These are phyloP conservation scores for Knipowitschia caucasica DNA, from an alignment of 2,797 vertebrate genomes.

Conservation along the genomic window DNA sequence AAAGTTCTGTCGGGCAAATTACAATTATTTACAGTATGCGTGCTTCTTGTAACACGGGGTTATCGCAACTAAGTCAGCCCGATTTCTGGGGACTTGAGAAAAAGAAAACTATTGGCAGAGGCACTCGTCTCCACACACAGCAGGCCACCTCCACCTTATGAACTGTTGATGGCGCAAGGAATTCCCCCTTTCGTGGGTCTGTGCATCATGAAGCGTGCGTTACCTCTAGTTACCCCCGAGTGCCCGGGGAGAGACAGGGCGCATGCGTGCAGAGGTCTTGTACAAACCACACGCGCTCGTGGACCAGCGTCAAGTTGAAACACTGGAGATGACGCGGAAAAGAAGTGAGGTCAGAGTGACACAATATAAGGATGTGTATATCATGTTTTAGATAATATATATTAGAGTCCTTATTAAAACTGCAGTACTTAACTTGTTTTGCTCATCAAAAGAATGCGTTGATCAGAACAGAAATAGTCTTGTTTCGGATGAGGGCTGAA, in stretches of 20 bases:
- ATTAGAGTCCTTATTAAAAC: background rate
- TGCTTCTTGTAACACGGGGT: too few species aligned
- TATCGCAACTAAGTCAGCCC: too few species aligned
- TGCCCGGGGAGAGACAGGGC: conserved; percentile 48
- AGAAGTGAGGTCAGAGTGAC: conserved; percentile 19
- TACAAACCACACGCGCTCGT: conserved; percentile 60
- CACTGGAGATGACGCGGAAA: background rate
- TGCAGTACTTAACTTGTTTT: too few species aligned
- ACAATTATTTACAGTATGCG: too few species aligned
- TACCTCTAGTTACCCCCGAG: conserved; percentile 35
- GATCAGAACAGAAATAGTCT: too few species aligned
- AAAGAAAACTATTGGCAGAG: too few species aligned
- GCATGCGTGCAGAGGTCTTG: conserved; percentile 61
- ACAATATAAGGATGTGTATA: background rate
- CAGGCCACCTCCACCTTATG: conserved; percentile 16
- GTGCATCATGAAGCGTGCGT: conserved; percentile 36
- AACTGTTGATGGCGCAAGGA: conserved; percentile 19
- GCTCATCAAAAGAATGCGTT: too few species aligned
- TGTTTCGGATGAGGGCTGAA: too few species aligned
- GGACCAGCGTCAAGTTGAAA: conserved; percentile 14
- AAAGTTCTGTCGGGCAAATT: too few species aligned
- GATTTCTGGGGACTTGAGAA: too few species aligned
- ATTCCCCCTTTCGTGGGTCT: conserved; percentile 23
- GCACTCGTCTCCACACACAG: background rate
- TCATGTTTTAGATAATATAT: background rate